Percentiles rank a stretch among this genome's conserved stretches.
phyloP scores from a whole-genome alignment of 2,113 vertebrate genomes.

The Pavo muticus region DNA sequence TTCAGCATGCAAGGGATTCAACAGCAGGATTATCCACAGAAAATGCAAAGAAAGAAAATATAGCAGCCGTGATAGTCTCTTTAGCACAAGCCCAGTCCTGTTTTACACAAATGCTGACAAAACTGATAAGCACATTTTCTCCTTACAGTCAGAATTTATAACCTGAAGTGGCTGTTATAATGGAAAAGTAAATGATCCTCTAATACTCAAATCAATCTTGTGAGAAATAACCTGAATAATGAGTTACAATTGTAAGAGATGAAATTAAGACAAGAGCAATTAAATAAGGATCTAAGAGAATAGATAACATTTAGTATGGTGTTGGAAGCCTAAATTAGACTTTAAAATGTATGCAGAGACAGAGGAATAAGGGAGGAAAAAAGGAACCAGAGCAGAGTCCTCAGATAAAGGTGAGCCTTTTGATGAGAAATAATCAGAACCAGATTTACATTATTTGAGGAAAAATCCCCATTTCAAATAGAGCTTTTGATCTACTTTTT shows the following conservation, averaged over 20 bases:
- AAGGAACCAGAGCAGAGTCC: background rate
- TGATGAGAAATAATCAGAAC: conserved; percentile 63
- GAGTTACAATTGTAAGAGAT: conserved; percentile 68
- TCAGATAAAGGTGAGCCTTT: conserved; percentile 52
- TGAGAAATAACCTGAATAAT: conserved; percentile 78
- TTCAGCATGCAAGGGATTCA: conserved; percentile 13
- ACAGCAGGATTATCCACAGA: background rate
- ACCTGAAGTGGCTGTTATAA: conserved; percentile 74
- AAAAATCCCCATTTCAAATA: conserved; percentile 56
- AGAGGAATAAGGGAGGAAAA: background rate
- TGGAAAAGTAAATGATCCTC: conserved; percentile 73
- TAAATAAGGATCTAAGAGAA: conserved; percentile 47
- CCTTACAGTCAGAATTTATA: conserved; percentile 67
- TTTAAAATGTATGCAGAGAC: conserved; percentile 43
- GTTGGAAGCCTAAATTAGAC: conserved; percentile 47
- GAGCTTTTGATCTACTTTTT: conserved; percentile 58
- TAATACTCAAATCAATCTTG: conserved; percentile 78
- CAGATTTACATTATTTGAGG: conserved; percentile 24
- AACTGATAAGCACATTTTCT: conserved; percentile 67
- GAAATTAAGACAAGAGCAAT: conserved; percentile 75
- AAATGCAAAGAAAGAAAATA: conserved; percentile 6
- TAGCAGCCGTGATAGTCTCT: background rate
- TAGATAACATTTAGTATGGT: conserved; percentile 42
- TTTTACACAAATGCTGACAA: conserved; percentile 58
- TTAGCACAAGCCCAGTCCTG: conserved; percentile 9